Evolutionary conservation across 1,140 invertebrate species (phyloP).

Genomic region (Brachionus manjavacas): DNA sequence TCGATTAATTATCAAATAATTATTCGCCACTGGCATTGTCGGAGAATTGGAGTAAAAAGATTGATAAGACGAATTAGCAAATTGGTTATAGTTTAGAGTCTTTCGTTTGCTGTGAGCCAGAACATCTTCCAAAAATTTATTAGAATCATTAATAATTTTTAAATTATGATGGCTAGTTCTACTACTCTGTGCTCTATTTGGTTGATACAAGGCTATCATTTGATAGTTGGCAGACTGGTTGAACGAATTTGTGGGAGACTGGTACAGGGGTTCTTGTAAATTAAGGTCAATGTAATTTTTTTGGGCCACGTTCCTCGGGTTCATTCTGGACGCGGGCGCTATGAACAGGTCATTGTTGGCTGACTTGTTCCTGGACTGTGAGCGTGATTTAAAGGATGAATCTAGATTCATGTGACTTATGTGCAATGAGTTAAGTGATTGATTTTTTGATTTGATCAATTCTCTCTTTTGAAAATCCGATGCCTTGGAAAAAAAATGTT

Average conservation of each 20-base stretch:
- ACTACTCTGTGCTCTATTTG: not conserved
- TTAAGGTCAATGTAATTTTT: conserved; percentile 31
- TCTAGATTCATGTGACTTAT: conserved; percentile 13
- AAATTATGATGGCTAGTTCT: conserved; percentile 23
- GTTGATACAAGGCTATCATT: not conserved
- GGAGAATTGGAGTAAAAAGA: not conserved
- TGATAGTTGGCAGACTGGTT: not conserved
- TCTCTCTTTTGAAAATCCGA: conserved; percentile 20
- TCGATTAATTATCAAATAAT: conserved; percentile 8
- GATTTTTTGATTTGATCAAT: not conserved
- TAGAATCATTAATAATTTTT: conserved; percentile 34
- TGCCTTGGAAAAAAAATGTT: not conserved
- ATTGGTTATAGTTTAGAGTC: not conserved
- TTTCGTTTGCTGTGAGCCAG: conserved; percentile 4
- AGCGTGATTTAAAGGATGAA: not conserved
- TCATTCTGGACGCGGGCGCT: not conserved
- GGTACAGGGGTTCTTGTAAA: not conserved
- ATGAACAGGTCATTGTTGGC: conserved; percentile 3
- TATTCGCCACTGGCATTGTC: not conserved
- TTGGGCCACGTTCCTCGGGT: not conserved
- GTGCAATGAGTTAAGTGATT: conserved; percentile 4
- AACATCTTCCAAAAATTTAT: conserved; percentile 33
- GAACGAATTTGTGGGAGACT: not conserved
- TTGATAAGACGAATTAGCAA: not conserved
- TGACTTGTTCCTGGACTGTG: not conserved